Evolutionary conservation across 2,113 vertebrate species (phyloP), one percentile per base, ranked within the genome.

Genomic region (Chrysemys picta): DNA sequence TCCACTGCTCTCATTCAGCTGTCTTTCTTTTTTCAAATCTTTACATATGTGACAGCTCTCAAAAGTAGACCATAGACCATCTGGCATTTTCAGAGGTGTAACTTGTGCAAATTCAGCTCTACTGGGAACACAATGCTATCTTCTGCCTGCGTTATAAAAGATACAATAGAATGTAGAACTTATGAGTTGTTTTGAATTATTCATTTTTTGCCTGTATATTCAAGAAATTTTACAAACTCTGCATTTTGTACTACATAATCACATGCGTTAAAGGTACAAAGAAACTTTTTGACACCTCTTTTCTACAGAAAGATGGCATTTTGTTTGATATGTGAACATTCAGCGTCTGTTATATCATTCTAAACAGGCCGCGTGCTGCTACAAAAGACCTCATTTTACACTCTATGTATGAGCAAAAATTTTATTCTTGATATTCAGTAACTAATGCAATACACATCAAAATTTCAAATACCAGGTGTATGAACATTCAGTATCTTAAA

Each of bases 21-120:
- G 98, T 98, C 98, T 98, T 98, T 98, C 97, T 98, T 98, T 98
- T 98, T 96, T 97, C 97, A 98, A 98, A 98, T 98, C 98, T 98
- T 98, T 98, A 98, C 97, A 97, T 98, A 98, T 98, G 98, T 99
- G 99, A 99, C 99, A 99, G 98, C 98, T 98, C 98, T 98, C 98
- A 99, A 98, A 98, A 99, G 99, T 99, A 99, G 98, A 98, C 98
- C 98, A 98, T 98, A 98, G 98, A 98, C 98, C 98, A 98, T 99
- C 99, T 99, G 98, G 99, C 98, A 99, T 99, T 99, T 99, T 98
- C 98, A 98, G 98, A 98, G 98, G 98, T 98, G 98, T 98, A 98
- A 98, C 98, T 99, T 98, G 98, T 99, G 99, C 99, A 99, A 98
- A 99, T 99, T 99, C 99, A 99, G 99, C 99, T 99, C 99, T 99